Base-by-base conservation (phyloP, 2,888 invertebrate species). In the Nysson spinosus region DNA sequence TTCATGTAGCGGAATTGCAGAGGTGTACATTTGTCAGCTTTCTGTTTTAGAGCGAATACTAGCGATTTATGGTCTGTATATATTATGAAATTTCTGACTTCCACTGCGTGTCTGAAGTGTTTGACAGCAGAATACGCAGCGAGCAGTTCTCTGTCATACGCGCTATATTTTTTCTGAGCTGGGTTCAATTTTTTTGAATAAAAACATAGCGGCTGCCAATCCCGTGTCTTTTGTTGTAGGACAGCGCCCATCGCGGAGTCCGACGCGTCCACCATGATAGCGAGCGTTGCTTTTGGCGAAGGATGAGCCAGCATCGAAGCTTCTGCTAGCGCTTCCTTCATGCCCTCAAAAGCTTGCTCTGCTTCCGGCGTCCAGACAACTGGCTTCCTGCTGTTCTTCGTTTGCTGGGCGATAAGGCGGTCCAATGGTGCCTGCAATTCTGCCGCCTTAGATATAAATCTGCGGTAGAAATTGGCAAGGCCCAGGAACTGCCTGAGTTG, bases 41-140 rank as follows among this genome's bases (percentile, higher is more conserved):
- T 7, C 3, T 55, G 55, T 1, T 9, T 1, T 14, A 55, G 34
- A 1, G 40, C 47, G 4, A 20, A 47, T 0, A 9, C 17, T 1
- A 56, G 17, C 0, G 47, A 19, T 7, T 40, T 47, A 14, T 56
- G 47, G 6, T 56, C 47, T 7, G 47, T 49, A 1, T n/a, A 6
- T 0, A 49, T n/a, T 0, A 4, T 3, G 11, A 47, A 35, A 0
- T 16, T 3, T 1, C 17, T 7, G 3, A 9, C 3, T 7, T 49
- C 26, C 0, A 37, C 2, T 0, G 7, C 12, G 20, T 19, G 30
- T 6, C 20, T 2, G 1, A 22, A 46, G n/a, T 19, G 19, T 7
- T 20, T 32, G 3, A 46, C 5, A 0, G 30, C 12, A 4, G 4
- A 3, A 9, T 11, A 46, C 0, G 32, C 30, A 2, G 30, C 20